phyloP scores from a whole-genome alignment of 35 echinoderm and acorn worm species.

The Holothuria glaberrima region DNA sequence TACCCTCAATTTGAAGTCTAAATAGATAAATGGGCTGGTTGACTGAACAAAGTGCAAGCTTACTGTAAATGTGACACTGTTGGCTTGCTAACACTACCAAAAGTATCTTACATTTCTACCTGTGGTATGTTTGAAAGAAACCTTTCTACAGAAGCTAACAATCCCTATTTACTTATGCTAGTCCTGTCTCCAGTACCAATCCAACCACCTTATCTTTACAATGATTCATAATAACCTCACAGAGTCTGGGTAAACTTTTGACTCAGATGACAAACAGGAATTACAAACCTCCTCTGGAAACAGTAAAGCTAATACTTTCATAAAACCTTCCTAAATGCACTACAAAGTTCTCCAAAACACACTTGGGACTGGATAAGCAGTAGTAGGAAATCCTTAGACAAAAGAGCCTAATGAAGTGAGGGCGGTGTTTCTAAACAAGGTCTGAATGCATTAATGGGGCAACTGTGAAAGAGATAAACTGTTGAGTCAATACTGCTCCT shows the following conservation, averaged over 20 bases:
- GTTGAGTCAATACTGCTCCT: background rate
- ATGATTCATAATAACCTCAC: background rate
- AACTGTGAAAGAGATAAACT: conserved; percentile 15
- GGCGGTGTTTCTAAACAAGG: conserved; percentile 56
- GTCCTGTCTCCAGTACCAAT: conserved; percentile 4
- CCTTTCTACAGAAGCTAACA: background rate
- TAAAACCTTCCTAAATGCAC: background rate
- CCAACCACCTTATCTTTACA: too few species aligned
- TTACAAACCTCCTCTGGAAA: conserved; percentile 20
- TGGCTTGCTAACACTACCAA: too few species aligned
- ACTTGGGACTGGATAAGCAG: conserved; percentile 28
- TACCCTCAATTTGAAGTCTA: too few species aligned
- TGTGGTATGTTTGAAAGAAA: background rate
- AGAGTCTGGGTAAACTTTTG: conserved; percentile 23
- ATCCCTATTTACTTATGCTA: conserved; percentile 36
- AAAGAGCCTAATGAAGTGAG: conserved; percentile 29
- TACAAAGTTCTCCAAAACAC: conserved; percentile 24
- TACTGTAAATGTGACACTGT: too few species aligned
- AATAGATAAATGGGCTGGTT: too few species aligned
- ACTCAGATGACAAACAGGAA: conserved; percentile 10
- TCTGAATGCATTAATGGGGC: background rate
- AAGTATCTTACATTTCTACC: background rate
- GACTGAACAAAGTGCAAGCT: background rate
- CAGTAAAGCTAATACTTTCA: background rate
- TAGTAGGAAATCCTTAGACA: conserved; percentile 32